A percentile compares a stretch with the other conserved stretches of the same genome.
Evolutionary conservation across 2,113 vertebrate genomes (phyloP).

Genomic region (Excalfactoria chinensis): DNA sequence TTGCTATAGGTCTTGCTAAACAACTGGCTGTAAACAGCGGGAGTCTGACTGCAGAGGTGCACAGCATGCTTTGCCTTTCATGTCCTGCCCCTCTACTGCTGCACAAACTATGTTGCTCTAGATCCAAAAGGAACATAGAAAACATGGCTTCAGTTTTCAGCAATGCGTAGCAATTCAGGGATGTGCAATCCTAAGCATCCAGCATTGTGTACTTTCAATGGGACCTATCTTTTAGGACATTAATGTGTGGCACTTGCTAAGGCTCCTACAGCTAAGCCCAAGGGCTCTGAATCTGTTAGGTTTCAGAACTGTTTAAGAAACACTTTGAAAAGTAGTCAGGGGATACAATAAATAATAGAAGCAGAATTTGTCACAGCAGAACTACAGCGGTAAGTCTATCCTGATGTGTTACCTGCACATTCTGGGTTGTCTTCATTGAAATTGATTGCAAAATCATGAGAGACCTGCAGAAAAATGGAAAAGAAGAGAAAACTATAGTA

Average conservation of each 20-base stretch:
- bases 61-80: not conserved
- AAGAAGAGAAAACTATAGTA: constrained; percentile 40
- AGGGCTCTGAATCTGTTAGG: not conserved
- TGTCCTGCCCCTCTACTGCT: not conserved
- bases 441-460: constrained; percentile 98
- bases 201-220: not conserved
- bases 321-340: not conserved
- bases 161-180: not conserved
- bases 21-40: not conserved
- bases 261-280: not conserved
- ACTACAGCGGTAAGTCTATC: not conserved
- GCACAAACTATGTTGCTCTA: not conserved
- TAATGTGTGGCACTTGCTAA: not conserved
- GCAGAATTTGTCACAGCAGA: not conserved
- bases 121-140: not conserved
- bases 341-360: not conserved
- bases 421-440: constrained; percentile 98
- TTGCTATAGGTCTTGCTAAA: not conserved
- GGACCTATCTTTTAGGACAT: not conserved
- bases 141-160: not conserved
- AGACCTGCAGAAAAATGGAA: constrained; percentile 83
- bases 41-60: not conserved
- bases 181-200: not conserved
- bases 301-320: not conserved
- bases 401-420: constrained; percentile 88